Conservation (phyloP, 2,888 invertebrate species). For the Andrena hattorfiana region DNA sequence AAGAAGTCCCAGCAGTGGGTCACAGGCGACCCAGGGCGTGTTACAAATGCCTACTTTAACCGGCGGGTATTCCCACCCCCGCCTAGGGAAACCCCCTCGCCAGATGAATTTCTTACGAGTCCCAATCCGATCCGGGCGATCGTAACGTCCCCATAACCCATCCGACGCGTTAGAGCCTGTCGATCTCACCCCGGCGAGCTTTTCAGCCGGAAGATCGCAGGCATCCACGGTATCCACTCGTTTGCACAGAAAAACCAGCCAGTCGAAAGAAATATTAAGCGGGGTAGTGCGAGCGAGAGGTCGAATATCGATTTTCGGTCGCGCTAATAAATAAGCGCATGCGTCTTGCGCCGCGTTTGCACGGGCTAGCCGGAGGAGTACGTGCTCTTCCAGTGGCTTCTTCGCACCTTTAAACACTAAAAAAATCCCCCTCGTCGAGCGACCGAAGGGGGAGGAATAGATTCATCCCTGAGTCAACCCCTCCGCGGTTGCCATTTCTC, state of each 20-base stretch:
- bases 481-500: no score
- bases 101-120: constrained; percentile 4
- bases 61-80: background rate
- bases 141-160: background rate
- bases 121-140: constrained; percentile 11
- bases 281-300: constrained; percentile 63
- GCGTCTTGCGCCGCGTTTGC: constrained; percentile 69
- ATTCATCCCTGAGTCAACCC: no score
- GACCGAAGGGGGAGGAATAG: background rate
- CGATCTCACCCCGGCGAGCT: no score
- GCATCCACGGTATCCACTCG: background rate
- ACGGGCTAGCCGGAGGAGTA: constrained; percentile 15
- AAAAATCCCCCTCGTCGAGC: background rate
- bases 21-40: no score
- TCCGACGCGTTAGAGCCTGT: background rate
- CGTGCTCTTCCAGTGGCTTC: constrained; percentile 37
- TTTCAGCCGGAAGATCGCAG: no score
- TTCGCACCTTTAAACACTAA: constrained; percentile 34
- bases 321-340: constrained; percentile 82
- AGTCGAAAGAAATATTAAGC: constrained; percentile 76
- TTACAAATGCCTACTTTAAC: background rate
- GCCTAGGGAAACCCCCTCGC: background rate
- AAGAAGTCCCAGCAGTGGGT: no score
- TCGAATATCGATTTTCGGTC: constrained; percentile 81
- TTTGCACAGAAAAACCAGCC: constrained; percentile 61